Evolutionary conservation across 2,888 invertebrate species (phyloP).

Genomic region (Pachycephus smyrnensis): DNA sequence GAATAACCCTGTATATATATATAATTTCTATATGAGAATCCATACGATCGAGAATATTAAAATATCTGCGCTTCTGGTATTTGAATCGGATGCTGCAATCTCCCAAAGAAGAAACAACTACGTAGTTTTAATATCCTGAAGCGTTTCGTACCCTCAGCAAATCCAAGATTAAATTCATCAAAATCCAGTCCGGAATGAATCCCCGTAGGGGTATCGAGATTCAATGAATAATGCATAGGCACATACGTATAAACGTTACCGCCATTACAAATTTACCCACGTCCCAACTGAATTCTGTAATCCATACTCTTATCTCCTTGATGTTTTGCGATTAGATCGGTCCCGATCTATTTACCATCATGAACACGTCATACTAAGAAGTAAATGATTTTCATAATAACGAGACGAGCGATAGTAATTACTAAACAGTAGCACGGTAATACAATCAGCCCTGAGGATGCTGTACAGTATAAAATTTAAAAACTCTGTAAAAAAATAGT

Average conservation of each 20-base stretch:
- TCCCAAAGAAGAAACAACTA: not conserved
- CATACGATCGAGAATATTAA: not conserved
- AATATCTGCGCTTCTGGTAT: not conserved
- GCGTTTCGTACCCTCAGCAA: constrained; percentile 29
- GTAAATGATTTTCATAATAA: constrained; percentile 10
- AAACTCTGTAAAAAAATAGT: not conserved
- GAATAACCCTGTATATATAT: not conserved
- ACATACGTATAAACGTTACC: constrained; percentile 2
- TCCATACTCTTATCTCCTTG: constrained; percentile 45
- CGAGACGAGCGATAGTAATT: constrained; percentile 52
- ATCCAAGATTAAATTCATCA: constrained; percentile 66
- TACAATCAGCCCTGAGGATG: not conserved
- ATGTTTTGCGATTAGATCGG: constrained; percentile 47
- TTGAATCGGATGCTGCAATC: no score
- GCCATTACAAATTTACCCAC: not conserved
- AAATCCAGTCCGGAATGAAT: constrained; percentile 61
- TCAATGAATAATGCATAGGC: constrained; percentile 61
- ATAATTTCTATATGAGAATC: not conserved
- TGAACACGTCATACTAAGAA: constrained; percentile 10
- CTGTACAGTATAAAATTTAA: not conserved
- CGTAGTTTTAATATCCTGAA: not conserved
- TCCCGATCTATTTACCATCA: constrained; percentile 31
- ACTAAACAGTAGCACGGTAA: constrained; percentile 48
- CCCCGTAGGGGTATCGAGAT: constrained; percentile 48
- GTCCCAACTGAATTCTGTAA: constrained; percentile 13